phyloP scores from a whole-genome alignment of 2,113 vertebrate species.

The Pongo pygmaeus region DNA sequence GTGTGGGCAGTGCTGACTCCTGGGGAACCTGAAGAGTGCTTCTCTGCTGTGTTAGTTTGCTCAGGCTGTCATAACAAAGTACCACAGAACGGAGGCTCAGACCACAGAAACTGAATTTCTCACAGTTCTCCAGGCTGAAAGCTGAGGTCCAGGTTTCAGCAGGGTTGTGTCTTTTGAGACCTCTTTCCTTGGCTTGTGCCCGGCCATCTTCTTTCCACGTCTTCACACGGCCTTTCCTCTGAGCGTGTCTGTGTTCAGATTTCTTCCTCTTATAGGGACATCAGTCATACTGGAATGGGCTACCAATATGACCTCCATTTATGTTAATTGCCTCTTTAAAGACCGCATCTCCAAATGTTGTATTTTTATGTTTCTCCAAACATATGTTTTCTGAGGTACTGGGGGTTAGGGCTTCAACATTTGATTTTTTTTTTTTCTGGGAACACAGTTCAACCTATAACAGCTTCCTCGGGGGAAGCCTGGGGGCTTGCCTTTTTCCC shows the following conservation, averaged over 20 bases:
- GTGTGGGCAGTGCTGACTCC: not conserved
- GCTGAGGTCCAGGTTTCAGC: fast-evolving
- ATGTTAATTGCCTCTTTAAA: not conserved
- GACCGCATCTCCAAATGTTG: not conserved
- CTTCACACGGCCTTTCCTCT: not conserved
- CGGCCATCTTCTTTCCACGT: fast-evolving
- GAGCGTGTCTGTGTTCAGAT: not conserved
- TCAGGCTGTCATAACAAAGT: not conserved
- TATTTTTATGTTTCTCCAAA: too few species aligned
- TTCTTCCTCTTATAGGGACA: not conserved
- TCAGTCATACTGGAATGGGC: not conserved
- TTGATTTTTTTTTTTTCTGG: not conserved
- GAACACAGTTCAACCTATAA: not conserved
- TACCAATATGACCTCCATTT: not conserved
- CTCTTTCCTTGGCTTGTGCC: not conserved
- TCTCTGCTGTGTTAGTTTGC: not conserved
- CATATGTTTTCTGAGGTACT: not conserved
- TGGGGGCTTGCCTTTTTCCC: not conserved
- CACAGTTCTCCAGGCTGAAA: not conserved
- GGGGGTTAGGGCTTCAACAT: not conserved
- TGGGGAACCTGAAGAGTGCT: not conserved
- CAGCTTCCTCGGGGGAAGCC: not conserved
- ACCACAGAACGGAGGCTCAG: fast-evolving
- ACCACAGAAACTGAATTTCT: not conserved
- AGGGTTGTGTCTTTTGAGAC: not conserved